Base-by-base conservation (phyloP, 2,113 vertebrate species). In the Suncus etruscus region DNA sequence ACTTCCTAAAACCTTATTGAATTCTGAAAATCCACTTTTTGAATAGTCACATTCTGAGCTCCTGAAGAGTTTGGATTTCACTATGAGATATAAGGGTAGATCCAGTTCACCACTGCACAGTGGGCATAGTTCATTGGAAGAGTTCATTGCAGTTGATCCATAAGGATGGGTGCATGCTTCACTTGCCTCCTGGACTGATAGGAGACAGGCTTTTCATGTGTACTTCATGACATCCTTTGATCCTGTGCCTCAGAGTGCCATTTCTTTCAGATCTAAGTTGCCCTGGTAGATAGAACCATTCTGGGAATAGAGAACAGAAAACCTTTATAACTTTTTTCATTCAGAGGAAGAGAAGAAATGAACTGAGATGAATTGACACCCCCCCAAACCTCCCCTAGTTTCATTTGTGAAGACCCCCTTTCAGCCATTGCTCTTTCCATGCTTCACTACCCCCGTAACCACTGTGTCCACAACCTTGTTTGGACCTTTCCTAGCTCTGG, bases 401-500 rank as follows among this genome's bases (percentile, higher is more conserved):
- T 78, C 11, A 1, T 83, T 91, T 69, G 12, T 81, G 68, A 69
- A 91, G 25, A 69, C 27, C 63, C 16, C 80, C 25, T 87, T 70
- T 84, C 63, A 31, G 47, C 48, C 65, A 22, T 1, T 5, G 22
- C 10, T 3, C 10, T 66, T 83, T 86, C 87, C 31, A 45, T 51
- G 50, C n/a, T 25, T 54, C 39, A 10, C 72, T 27, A 87, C 15
- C 4, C 11, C 65, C 18, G 16, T 85, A 32, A n/a, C 66, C 70
- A 50, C 51, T 78, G 70, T 83, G 78, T 58, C 79, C 91, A 79
- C 11, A 83, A n/a, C n/a, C 31, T 27, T 16, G 45, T 70, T 92
- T 92, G 84, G 61, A 91, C 80, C 73, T 79, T 39, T 50, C 61
- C 65, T 48, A 11, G 29, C 84, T 81, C 16, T 6, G 18, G 22